These are phyloP conservation scores for Anniella stebbinsi DNA, from an alignment of 2,797 vertebrate species.

Conservation along the genomic window DNA sequence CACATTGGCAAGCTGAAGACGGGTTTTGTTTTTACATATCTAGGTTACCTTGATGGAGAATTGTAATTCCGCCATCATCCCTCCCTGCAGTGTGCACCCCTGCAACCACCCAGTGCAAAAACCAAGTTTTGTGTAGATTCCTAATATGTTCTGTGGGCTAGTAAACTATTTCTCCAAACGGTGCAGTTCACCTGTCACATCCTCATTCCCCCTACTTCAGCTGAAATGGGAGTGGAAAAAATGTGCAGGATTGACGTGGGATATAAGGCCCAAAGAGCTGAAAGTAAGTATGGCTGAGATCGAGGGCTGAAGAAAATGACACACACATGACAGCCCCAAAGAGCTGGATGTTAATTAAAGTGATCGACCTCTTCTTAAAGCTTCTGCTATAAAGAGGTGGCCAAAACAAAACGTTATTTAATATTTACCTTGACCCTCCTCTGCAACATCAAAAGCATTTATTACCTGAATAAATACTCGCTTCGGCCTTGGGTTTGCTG, in stretches of 20 bases:
- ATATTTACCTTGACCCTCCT: not conserved
- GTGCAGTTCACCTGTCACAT: not conserved
- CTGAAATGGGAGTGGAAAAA: not conserved
- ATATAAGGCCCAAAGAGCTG: not conserved
- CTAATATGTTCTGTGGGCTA: not conserved
- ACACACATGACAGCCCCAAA: not conserved
- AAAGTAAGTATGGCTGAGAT: not conserved
- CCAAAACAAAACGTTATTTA: not conserved
- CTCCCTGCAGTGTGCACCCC: not conserved
- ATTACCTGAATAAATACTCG: conserved; percentile 93
- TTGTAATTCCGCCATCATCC: not conserved
- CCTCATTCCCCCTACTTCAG: not conserved
- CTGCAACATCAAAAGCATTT: not conserved
- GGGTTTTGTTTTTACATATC: not conserved
- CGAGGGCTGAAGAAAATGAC: not conserved
- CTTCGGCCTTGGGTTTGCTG: conserved; percentile 89
- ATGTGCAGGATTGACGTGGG: too few species aligned
- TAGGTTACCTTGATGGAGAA: too few species aligned
- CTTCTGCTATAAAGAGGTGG: not conserved
- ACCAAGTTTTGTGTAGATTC: not conserved
- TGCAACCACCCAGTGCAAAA: not conserved
- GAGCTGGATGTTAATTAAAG: not conserved
- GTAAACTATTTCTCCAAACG: not conserved
- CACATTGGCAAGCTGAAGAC: not conserved
- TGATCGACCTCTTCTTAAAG: not conserved